Evolutionary conservation across 2,888 invertebrate species (phyloP), one percentile per base, ranked within the genome.

Genomic region (Zygothrica quintamaculata): DNA sequence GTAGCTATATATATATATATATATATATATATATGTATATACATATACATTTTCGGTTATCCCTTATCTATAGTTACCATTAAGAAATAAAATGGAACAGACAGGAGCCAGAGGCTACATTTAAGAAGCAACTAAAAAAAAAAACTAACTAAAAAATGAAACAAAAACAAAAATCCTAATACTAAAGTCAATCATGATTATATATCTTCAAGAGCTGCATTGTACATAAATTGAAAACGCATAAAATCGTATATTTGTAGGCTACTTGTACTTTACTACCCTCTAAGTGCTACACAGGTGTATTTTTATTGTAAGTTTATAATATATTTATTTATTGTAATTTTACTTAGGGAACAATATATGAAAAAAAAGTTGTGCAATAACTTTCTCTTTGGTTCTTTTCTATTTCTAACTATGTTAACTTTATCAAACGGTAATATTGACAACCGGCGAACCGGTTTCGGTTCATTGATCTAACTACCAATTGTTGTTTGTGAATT

Each of bases 241-340:
- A 58, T 72, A 48, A 60, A 65, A 52, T 39, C 31, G 22, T 61
- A 29, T 36, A 59, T 44, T 47, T 43, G 59, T 79, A 81, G 82
- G 79, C 79, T 79, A 81, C 74, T 57, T 78, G 82, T 80, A 80
- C 79, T 82, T 81, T 75, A 77, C 39, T 55, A 60, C 51, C 43
- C 55, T 9, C 40, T 64, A 39, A 46, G 48, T 51, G 25, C 64
- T 59, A 59, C 26, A 70, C 70, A 74, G 74, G 77, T 72, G 69
- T 65, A 72, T 72, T 65, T 66, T 75, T 50, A 75, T 40, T 73
- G 44, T 80, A 75, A 79, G 77, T 43, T 66, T 73, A 65, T 65
- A 48, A 44, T 33, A 70, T 69, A 79, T 65, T 61, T 77, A 80
- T 81, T 80, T 81, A 81, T 80, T 81, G 57, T 75, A 56, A 52